Evolutionary conservation across 2,113 vertebrate species (phyloP).

Genomic region (Oceanites oceanicus): DNA sequence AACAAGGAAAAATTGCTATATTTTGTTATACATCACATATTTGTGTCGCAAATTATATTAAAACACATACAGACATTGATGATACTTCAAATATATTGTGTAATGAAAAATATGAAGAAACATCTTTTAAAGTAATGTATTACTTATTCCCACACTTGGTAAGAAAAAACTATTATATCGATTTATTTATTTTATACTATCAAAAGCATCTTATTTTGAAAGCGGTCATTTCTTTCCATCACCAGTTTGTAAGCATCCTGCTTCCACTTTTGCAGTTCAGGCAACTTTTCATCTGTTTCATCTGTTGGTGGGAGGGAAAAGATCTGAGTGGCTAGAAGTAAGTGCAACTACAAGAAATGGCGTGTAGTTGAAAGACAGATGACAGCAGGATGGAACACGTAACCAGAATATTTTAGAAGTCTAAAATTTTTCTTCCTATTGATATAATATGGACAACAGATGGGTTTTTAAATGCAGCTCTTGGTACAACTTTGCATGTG

Average conservation of each 20-base stretch:
- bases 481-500: constrained; percentile 58
- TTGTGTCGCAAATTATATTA: background rate
- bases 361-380: constrained; percentile 51
- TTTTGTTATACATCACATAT: background rate
- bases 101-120: background rate
- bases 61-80: background rate
- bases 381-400: constrained; percentile 29
- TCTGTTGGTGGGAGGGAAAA: background rate
- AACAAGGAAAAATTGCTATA: background rate
- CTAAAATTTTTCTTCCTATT: constrained; percentile 48
- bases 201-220: background rate
- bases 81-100: background rate
- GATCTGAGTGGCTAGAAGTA: background rate
- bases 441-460: constrained; percentile 60
- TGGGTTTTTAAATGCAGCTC: constrained; percentile 65
- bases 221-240: background rate
- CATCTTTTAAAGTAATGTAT: background rate
- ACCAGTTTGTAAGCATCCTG: background rate
- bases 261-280: background rate
- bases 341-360: background rate
- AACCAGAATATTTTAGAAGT: constrained; percentile 53
- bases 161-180: background rate
- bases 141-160: background rate
- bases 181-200: background rate
- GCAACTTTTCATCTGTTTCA: background rate